Evolutionary conservation across 1,140 invertebrate genomes (phyloP).

Genomic region (Ceratosolen fusciceps): DNA sequence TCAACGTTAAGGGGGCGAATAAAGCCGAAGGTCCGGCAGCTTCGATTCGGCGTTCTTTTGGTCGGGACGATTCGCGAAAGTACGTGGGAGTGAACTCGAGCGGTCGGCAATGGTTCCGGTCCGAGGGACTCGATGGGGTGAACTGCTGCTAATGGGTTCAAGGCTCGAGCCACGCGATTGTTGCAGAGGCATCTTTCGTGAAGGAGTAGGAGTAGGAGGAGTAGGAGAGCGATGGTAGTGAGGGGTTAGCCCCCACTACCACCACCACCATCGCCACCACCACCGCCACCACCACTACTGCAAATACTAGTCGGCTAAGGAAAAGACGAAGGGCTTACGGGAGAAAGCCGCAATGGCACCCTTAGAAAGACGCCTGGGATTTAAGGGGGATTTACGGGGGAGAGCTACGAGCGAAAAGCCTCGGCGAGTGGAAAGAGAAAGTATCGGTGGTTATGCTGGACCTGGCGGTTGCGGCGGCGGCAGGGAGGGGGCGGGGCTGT

Average conservation of each 20-base stretch:
- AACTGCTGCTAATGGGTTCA: slow-evolving; percentile 7
- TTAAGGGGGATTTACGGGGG: slow-evolving; percentile 61
- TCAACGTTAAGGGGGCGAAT: neutral
- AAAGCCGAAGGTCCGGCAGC: neutral
- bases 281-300: too few species aligned
- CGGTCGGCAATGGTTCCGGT: neutral
- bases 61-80: too few species aligned
- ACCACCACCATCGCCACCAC: too few species aligned
- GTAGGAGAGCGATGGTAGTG: slow-evolving; percentile 1
- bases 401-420: neutral
- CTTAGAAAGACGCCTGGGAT: slow-evolving; percentile 52
- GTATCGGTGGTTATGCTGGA: neutral
- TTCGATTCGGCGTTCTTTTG: neutral
- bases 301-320: neutral
- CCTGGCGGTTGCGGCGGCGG: neutral
- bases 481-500: slow-evolving; percentile 49
- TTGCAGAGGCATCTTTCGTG: slow-evolving; percentile 23
- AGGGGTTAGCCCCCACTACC: too few species aligned
- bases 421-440: slow-evolving; percentile 25
- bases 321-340: slow-evolving; percentile 37
- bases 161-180: slow-evolving; percentile 22
- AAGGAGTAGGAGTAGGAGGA: neutral
- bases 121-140: slow-evolving; percentile 5
- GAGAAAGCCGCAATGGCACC: slow-evolving; percentile 46
- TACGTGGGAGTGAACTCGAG: neutral